Evolutionary conservation across 2,113 vertebrate genomes (phyloP).

Genomic region (Urocynchramus pylzowi): DNA sequence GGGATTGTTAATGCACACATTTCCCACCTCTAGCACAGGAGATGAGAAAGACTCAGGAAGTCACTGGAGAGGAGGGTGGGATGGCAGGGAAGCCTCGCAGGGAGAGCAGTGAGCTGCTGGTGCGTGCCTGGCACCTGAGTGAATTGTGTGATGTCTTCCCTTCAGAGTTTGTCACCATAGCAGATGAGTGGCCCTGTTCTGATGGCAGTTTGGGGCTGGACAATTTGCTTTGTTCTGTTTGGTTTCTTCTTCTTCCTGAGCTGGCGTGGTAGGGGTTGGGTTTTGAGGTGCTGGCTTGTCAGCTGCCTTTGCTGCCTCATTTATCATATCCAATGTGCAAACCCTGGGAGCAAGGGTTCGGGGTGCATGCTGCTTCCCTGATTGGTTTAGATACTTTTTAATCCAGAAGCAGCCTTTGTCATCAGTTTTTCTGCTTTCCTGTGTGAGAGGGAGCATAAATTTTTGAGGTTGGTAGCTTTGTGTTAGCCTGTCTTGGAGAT

Average conservation of each 20-base stretch:
- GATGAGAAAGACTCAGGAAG: background rate
- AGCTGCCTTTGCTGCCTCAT: background rate
- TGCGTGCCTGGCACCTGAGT: fast-evolving
- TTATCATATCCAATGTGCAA: background rate
- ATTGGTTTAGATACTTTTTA: background rate
- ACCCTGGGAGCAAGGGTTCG: fast-evolving
- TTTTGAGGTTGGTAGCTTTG: background rate
- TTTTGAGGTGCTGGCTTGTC: background rate
- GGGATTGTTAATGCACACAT: background rate
- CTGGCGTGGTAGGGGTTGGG: background rate
- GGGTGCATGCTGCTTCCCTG: fast-evolving
- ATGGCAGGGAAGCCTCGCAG: background rate
- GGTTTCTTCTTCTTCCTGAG: background rate
- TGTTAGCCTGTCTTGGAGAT: background rate
- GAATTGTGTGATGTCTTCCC: fast-evolving
- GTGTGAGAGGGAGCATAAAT: background rate
- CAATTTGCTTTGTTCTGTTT: background rate
- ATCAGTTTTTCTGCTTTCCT: background rate
- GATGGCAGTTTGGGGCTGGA: background rate
- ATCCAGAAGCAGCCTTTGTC: background rate
- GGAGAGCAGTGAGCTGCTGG: background rate
- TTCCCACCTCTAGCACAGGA: background rate
- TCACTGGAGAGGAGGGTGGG: background rate
- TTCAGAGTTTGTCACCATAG: background rate
- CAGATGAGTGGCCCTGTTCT: background rate